These are phyloP conservation scores for Helicoverpa assulta DNA, from an alignment of 2,888 invertebrate species.

Conservation along the genomic window DNA sequence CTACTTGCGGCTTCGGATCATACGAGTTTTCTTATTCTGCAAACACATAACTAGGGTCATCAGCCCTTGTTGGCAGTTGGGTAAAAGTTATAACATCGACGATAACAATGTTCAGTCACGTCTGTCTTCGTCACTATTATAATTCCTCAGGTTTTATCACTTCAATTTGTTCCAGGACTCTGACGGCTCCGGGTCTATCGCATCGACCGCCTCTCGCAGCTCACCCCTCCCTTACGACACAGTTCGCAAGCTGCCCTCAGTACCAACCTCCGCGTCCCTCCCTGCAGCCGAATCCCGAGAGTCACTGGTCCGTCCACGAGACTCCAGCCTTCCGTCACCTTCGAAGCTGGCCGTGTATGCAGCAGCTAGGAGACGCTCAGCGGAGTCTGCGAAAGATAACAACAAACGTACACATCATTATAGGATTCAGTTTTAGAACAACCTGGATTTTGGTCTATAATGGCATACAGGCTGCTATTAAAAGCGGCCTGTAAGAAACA, in stretches of 20 bases:
- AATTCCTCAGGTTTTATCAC: neutral
- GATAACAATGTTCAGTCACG: neutral
- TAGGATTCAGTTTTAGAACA: slow-evolving; percentile 92
- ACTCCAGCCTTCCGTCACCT: slow-evolving; percentile 90
- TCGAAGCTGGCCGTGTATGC: slow-evolving; percentile 91
- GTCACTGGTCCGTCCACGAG: slow-evolving; percentile 84
- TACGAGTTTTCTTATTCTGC: neutral
- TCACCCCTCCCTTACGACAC: slow-evolving; percentile 86
- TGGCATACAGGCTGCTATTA: neutral
- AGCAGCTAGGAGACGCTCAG: slow-evolving; percentile 88
- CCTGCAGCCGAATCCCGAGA: slow-evolving; percentile 89
- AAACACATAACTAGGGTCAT: no score
- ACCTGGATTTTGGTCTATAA: neutral
- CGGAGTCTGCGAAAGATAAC: slow-evolving; percentile 90
- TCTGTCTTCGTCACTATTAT: neutral
- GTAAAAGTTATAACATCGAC: no score
- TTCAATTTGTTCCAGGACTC: slow-evolving; percentile 77
- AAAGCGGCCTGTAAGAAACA: neutral
- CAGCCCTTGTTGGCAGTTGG: no score
- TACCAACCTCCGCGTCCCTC: slow-evolving; percentile 86
- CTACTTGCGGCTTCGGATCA: neutral
- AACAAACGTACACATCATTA: slow-evolving; percentile 92
- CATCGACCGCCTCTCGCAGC: slow-evolving; percentile 84
- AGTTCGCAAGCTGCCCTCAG: slow-evolving; percentile 85
- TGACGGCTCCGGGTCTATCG: slow-evolving; percentile 86